A percentile compares a stretch with the other conserved stretches of the same genome.
phyloP scores from a whole-genome alignment of 1,140 invertebrate genomes.

The Drosophila pectinifera region DNA sequence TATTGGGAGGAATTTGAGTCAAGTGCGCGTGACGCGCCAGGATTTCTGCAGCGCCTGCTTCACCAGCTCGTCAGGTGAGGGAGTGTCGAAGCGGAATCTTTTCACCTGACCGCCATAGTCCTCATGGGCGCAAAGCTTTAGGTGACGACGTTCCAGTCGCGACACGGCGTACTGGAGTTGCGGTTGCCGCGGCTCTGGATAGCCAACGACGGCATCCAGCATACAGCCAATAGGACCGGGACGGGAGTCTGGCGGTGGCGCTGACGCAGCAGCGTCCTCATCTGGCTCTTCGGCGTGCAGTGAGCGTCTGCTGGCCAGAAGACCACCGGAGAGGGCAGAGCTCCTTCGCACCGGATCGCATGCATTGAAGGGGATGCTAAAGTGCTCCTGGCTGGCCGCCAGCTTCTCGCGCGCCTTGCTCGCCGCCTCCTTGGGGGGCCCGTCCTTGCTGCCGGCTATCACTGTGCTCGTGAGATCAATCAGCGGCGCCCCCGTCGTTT shows the following conservation, averaged over 20 bases:
- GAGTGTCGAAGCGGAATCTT: constrained; percentile 72
- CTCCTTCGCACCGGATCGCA: constrained; percentile 42
- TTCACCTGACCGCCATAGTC: constrained; percentile 62
- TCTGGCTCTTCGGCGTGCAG: neutral
- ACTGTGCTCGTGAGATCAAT: constrained; percentile 64
- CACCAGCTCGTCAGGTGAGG: constrained; percentile 75
- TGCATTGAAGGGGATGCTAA: constrained; percentile 75
- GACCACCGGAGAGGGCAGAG: neutral
- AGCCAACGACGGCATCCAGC: constrained; percentile 50
- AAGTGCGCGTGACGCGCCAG: constrained; percentile 57
- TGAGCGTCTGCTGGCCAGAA: constrained; percentile 4
- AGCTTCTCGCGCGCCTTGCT: constrained; percentile 43
- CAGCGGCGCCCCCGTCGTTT: constrained; percentile 10
- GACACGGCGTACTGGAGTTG: constrained; percentile 47
- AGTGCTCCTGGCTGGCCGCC: constrained; percentile 28
- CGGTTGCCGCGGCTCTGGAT: constrained; percentile 36
- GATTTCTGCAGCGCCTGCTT: constrained; percentile 65
- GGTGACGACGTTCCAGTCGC: constrained; percentile 30
- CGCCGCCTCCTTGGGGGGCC: constrained; percentile 53
- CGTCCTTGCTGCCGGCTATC: constrained; percentile 34
- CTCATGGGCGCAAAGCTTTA: constrained; percentile 44
- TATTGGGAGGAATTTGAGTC: constrained; percentile 6
- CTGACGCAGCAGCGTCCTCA: neutral
- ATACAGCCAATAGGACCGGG: constrained; percentile 45
- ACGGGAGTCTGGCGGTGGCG: neutral